A percentile compares a stretch with the other conserved stretches of the same genome.
These are phyloP conservation scores for Caenorhabditis virilis DNA, from an alignment of 2,888 invertebrate species.

Conservation along the genomic window DNA sequence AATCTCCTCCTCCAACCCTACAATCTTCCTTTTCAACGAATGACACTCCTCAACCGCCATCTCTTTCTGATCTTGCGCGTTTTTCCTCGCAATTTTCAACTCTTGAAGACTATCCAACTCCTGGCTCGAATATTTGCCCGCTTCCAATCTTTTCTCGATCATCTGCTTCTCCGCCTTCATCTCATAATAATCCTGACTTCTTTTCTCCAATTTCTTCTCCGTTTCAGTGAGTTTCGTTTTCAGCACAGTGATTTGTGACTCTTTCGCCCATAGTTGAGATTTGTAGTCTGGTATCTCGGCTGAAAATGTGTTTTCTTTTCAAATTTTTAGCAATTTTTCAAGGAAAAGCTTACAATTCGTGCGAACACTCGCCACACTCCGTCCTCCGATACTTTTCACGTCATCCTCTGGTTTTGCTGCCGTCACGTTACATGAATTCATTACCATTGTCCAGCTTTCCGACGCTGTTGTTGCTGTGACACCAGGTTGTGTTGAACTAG, in stretches of 20 bases:
- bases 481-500: constrained; percentile 24
- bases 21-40: constrained; percentile 34
- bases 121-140: constrained; percentile 6
- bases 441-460: constrained; percentile 34
- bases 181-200: constrained; percentile 46
- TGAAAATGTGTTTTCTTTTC: no score
- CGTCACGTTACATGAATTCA: constrained; percentile 21
- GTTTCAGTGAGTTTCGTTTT: constrained; percentile 40
- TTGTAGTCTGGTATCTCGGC: no score
- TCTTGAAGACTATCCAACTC: constrained; percentile 43
- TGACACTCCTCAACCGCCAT: constrained; percentile 41
- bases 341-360: constrained; percentile 18
- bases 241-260: constrained; percentile 49
- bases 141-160: constrained; percentile 65
- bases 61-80: constrained; percentile 43
- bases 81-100: constrained; percentile 43
- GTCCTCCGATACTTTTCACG: constrained; percentile 17
- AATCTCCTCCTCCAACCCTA: constrained; percentile 46
- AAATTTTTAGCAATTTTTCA: no score
- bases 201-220: constrained; percentile 47
- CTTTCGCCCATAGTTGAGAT: constrained; percentile 50
- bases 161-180: constrained; percentile 55
- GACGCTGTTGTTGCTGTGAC: constrained; percentile 11
- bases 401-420: constrained; percentile 17
- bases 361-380: constrained; percentile 18